Evolutionary conservation across 2,888 invertebrate genomes (phyloP).

Genomic region (Erebia palarica): DNA sequence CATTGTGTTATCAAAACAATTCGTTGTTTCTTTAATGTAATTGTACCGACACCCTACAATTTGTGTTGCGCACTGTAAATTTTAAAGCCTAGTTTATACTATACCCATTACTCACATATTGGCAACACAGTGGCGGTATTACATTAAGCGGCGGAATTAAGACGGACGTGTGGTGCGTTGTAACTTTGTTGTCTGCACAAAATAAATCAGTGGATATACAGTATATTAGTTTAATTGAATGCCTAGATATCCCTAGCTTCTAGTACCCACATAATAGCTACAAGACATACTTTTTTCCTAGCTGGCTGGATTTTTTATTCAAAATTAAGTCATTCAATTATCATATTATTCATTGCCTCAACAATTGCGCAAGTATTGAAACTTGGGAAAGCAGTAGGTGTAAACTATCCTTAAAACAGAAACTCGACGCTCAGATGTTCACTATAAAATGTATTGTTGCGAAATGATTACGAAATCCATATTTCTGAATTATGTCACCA

Average conservation of each 20-base stretch:
- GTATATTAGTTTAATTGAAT: too few species aligned
- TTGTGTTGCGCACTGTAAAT: slow-evolving; percentile 20
- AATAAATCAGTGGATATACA: too few species aligned
- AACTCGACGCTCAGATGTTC: slow-evolving; percentile 16
- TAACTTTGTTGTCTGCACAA: too few species aligned
- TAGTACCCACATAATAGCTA: too few species aligned
- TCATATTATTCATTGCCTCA: neutral
- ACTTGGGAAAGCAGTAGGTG: neutral
- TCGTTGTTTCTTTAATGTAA: slow-evolving; percentile 42
- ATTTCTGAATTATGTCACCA: slow-evolving; percentile 25
- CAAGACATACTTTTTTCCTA: too few species aligned
- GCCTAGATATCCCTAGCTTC: too few species aligned
- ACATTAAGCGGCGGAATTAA: too few species aligned
- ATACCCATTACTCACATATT: neutral
- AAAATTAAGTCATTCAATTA: too few species aligned
- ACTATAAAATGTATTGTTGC: slow-evolving; percentile 9
- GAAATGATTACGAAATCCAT: slow-evolving; percentile 15
- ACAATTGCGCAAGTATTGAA: neutral
- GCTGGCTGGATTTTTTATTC: too few species aligned
- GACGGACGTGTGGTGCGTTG: too few species aligned
- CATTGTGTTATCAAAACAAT: slow-evolving; percentile 59
- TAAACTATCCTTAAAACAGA: slow-evolving; percentile 14
- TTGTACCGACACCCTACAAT: slow-evolving; percentile 26
- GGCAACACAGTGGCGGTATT: too few species aligned
- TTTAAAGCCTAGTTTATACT: neutral